These are phyloP conservation scores for Sebastes fasciatus DNA, from an alignment of 2,113 vertebrate genomes.

Conservation along the genomic window DNA sequence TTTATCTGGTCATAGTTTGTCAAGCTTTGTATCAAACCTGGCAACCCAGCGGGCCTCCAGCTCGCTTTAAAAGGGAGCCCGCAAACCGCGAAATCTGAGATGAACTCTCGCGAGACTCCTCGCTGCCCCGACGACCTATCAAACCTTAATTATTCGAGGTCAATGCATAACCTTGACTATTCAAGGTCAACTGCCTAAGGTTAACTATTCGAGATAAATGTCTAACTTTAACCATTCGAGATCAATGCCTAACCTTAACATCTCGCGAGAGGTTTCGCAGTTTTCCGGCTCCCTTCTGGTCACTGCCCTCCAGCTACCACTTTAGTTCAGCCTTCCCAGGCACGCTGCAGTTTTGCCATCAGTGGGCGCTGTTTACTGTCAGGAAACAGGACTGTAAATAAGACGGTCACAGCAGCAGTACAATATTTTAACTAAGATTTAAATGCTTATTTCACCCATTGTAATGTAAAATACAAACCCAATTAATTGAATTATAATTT, in stretches of 20 bases:
- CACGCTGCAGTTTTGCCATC: constrained; percentile 23
- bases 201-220: too few relatives aligned
- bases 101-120: too few relatives aligned
- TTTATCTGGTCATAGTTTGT: fast-evolving
- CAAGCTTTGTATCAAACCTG: constrained; percentile 23
- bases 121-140: too few relatives aligned
- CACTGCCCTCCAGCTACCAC: not conserved
- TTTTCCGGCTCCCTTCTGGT: too few relatives aligned
- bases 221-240: too few relatives aligned
- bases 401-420: not conserved
- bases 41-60: constrained; percentile 59
- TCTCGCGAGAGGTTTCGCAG: too few relatives aligned
- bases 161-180: too few relatives aligned
- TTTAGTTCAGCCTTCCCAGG: not conserved
- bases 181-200: too few relatives aligned
- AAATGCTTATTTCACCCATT: not conserved
- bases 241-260: too few relatives aligned
- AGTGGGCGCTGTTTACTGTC: constrained; percentile 36
- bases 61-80: too few relatives aligned
- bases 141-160: too few relatives aligned
- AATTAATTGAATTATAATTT: not conserved
- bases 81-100: too few relatives aligned
- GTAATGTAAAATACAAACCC: not conserved
- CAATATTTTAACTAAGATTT: not conserved
- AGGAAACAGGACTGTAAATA: not conserved